Evolutionary conservation across 2,888 invertebrate species (phyloP), one percentile per base, ranked within the genome.

Genomic region (Resseliella maxima): DNA sequence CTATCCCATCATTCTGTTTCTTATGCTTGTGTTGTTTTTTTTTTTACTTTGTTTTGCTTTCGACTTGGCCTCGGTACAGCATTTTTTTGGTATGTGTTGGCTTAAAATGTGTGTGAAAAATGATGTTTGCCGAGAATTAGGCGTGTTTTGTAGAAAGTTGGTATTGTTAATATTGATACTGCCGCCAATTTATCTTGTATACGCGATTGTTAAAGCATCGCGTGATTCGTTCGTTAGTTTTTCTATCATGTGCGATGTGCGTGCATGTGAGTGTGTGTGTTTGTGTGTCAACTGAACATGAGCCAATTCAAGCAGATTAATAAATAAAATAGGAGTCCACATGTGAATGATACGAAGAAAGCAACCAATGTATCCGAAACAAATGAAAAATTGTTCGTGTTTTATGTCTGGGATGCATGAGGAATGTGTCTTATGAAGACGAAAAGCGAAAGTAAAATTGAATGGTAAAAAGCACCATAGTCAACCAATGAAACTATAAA

Each of bases 171-270:
- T 59, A 27, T 27, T 27, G 59, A 72, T 72, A 35, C 72, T 72
- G 18, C 72, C 35, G 18, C 72, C 72, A 31, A 72, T 72, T 72
- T 72, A 72, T 72, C 72, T 72, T 72, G n/a, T 59, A 72, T 15
- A 31, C 35, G 72, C 72, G 15, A 15, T 24, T 59, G 59, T 59
- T 24, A 50, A 2, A 59, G 59, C 72, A 31, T 72, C 72, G 31
- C 72, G 72, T 72, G 72, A 59, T 59, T 59, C 24, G 5, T 24
- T 24, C 15, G 24, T 8, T 50, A 50, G 46, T 18, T 50, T 50
- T 50, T 50, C 46, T 15, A 8, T 50, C 46, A n/a, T n/a, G n/a
- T n/a, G 46, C 8, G 18, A 8, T 18, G 46, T 50, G n/a, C n/a
- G n/a, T n/a, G n/a, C n/a, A n/a, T n/a, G n/a, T n/a, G n/a, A n/a